Conservation (phyloP, 2,888 invertebrate genomes). For the Folsomia candida region DNA sequence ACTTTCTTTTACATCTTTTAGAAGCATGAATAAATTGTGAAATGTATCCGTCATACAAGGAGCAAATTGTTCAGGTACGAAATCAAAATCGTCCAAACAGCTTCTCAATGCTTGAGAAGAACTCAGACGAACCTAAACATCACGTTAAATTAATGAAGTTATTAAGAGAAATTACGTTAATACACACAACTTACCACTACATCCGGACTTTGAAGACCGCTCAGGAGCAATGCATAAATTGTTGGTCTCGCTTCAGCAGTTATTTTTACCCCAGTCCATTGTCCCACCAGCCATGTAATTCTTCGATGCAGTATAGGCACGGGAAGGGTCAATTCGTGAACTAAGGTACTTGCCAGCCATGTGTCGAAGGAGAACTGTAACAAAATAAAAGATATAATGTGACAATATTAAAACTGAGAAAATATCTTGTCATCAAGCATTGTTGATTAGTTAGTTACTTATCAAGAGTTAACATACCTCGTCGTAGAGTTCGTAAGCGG, state of each 20-base stretch:
- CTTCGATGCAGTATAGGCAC: constrained; percentile 77
- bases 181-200: constrained; percentile 66
- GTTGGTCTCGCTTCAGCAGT: constrained; percentile 73
- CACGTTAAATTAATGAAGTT: no score
- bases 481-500: constrained; percentile 85
- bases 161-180: no score
- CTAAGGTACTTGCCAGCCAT: constrained; percentile 81
- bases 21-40: constrained; percentile 72
- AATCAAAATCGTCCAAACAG: constrained; percentile 89
- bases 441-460: background rate
- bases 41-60: constrained; percentile 78
- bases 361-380: constrained; percentile 83
- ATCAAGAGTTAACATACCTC: constrained; percentile 62
- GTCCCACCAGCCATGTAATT: constrained; percentile 79
- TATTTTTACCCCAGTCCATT: constrained; percentile 72
- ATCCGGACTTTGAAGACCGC: constrained; percentile 70
- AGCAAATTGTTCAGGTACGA: constrained; percentile 79
- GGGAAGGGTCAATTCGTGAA: constrained; percentile 76
- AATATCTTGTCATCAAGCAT: background rate
- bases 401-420: constrained; percentile 3
- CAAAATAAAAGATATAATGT: constrained; percentile 24
- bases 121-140: constrained; percentile 68
- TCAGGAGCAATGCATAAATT: constrained; percentile 74
- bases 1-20: constrained; percentile 85
- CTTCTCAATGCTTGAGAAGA: constrained; percentile 79